Evolutionary conservation across 2,797 vertebrate genomes (phyloP).

Genomic region (Ctenosaura bakeri): DNA sequence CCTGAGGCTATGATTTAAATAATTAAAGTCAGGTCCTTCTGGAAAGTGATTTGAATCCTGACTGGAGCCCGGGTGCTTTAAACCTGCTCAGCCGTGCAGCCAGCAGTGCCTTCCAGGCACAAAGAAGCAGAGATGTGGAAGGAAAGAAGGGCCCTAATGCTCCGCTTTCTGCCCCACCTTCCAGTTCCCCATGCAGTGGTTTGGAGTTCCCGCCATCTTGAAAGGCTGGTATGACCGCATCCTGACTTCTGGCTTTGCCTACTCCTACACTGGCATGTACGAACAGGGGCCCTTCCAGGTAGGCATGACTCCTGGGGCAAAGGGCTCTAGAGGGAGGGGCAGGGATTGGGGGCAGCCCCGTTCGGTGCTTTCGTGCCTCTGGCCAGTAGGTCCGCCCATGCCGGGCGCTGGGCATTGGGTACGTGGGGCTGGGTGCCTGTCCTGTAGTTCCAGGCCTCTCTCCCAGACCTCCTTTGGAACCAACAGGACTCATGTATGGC

Average conservation of each 20-base stretch:
- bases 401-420: not conserved
- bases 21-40: too few species aligned
- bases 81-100: too few species aligned
- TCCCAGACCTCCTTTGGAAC: too few species aligned
- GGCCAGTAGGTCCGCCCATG: not conserved
- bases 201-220: constrained; percentile 85
- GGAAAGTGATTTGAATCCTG: too few species aligned
- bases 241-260: constrained; percentile 82
- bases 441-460: too few species aligned
- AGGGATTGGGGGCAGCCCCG: not conserved
- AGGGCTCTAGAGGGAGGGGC: not conserved
- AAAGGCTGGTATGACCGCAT: constrained; percentile 89
- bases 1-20: too few species aligned
- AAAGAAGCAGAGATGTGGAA: not conserved
- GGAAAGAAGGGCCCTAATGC: not conserved
- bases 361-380: not conserved
- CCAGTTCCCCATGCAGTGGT: constrained; percentile 89
- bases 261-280: constrained; percentile 75
- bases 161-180: not conserved
- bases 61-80: too few species aligned
- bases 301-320: not conserved
- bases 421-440: too few species aligned
- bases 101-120: not conserved
- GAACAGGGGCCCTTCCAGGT: constrained; percentile 84
- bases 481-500: too few species aligned